Evolutionary conservation across 2,113 vertebrate species (phyloP).

Genomic region (Forbesichthys papilliferus): DNA sequence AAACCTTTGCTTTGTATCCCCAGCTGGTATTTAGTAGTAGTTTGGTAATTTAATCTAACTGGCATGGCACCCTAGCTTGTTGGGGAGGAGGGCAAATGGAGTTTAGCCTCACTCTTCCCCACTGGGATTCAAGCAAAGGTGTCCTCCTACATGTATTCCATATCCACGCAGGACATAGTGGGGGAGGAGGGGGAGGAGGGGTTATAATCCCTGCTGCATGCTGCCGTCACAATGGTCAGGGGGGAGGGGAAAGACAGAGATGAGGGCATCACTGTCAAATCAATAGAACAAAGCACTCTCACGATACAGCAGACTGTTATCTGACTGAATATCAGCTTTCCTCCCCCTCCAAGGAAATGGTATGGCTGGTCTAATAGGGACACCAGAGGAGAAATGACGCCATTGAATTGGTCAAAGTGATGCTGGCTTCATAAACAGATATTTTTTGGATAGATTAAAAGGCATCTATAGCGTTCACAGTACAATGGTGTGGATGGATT

Average conservation of each 20-base stretch:
- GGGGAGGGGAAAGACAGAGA: constrained; percentile 14
- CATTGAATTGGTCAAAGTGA: constrained; percentile 1
- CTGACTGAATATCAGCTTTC: constrained; percentile 3
- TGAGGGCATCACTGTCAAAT: constrained; percentile 52
- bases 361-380: constrained; percentile 13
- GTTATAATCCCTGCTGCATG: constrained; percentile 39
- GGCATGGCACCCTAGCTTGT: constrained; percentile 8
- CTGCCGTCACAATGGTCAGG: constrained; percentile 31
- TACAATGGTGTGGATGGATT: constrained; percentile 16
- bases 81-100: constrained; percentile 54
- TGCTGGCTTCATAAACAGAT: not conserved
- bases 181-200: constrained; percentile 33
- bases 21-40: constrained; percentile 53
- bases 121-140: constrained; percentile 47
- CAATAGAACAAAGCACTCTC: constrained; percentile 60
- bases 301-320: constrained; percentile 32
- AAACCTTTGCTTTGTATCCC: constrained; percentile 49
- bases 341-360: not conserved
- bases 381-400: constrained; percentile 9
- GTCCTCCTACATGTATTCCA: constrained; percentile 39
- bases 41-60: constrained; percentile 68
- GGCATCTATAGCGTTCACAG: constrained; percentile 16
- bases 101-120: constrained; percentile 66
- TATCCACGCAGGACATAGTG: constrained; percentile 39
- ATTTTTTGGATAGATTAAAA: constrained; percentile 19